A percentile compares a stretch with the other conserved stretches of the same genome.
These are phyloP conservation scores for Tapirus indicus DNA, from an alignment of 2,797 vertebrate species.

Conservation along the genomic window DNA sequence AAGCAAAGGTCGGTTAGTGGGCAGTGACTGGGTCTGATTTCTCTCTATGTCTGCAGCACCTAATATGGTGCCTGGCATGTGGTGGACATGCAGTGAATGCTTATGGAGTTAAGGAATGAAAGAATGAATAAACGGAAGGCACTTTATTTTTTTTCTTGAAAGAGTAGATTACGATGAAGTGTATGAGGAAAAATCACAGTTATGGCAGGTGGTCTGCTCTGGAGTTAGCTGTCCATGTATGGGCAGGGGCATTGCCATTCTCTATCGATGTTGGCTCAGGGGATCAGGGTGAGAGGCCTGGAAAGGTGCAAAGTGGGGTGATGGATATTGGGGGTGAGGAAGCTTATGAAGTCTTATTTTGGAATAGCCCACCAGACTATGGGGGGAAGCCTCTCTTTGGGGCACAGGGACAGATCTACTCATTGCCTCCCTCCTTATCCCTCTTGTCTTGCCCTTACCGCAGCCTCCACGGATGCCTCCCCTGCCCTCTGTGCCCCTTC, in stretches of 20 bases:
- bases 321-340: not conserved
- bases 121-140: not conserved
- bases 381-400: not conserved
- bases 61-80: not conserved
- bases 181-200: not conserved
- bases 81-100: not conserved
- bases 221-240: not conserved
- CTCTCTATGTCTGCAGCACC: not conserved
- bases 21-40: not conserved
- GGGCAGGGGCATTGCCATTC: not conserved
- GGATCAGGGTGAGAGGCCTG: not conserved
- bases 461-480: not conserved
- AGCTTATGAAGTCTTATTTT: not conserved
- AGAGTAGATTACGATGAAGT: not conserved
- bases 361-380: not conserved
- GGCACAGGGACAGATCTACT: not conserved
- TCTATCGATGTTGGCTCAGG: not conserved
- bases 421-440: not conserved
- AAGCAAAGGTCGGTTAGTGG: not conserved
- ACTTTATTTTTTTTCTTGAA: not conserved
- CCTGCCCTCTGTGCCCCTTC: slow-evolving; percentile 10
- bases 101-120: not conserved
- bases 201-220: not conserved
- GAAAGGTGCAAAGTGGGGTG: not conserved
- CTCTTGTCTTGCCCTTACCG: not conserved